These are phyloP conservation scores for Hydrotaea diabolus DNA, from an alignment of 2,888 invertebrate species.

Conservation along the genomic window DNA sequence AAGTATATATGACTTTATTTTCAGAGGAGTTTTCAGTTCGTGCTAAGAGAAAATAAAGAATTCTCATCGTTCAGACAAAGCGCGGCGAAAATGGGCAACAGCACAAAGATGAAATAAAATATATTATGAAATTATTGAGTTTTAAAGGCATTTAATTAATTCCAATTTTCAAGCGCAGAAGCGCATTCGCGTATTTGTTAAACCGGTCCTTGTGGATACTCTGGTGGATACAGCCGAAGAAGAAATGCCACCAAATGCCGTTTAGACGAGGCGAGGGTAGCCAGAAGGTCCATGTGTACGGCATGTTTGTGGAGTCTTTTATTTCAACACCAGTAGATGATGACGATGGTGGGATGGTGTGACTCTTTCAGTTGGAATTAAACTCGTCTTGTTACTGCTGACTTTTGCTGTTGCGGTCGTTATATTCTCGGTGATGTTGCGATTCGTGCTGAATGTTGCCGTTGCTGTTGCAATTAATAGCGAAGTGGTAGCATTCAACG, in stretches of 20 bases:
- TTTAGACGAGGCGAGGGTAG: neutral
- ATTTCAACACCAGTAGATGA: constrained; percentile 6
- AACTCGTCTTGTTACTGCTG: constrained; percentile 11
- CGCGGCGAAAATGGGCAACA: neutral
- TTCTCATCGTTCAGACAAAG: neutral
- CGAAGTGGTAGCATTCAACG: constrained; percentile 52
- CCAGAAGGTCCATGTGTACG: neutral
- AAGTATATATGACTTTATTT: constrained; percentile 46
- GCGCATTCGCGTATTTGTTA: constrained; percentile 24
- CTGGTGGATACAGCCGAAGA: constrained; percentile 29
- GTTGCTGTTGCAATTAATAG: constrained; percentile 50
- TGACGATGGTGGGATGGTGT: neutral
- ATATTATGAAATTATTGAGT: constrained; percentile 65
- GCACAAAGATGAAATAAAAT: constrained; percentile 30
- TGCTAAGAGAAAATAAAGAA: constrained; percentile 8
- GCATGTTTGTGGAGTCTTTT: neutral
- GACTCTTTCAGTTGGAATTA: constrained; percentile 12
- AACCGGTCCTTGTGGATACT: neutral
- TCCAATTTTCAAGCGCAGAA: constrained; percentile 68
- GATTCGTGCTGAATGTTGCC: constrained; percentile 23
- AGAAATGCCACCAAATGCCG: constrained; percentile 7
- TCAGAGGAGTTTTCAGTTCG: constrained; percentile 12
- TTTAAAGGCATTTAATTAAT: constrained; percentile 71
- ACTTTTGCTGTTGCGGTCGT: neutral
- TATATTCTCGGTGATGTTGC: constrained; percentile 24